Conservation (phyloP, 2,113 vertebrate species). For the Heloderma charlesbogerti region DNA sequence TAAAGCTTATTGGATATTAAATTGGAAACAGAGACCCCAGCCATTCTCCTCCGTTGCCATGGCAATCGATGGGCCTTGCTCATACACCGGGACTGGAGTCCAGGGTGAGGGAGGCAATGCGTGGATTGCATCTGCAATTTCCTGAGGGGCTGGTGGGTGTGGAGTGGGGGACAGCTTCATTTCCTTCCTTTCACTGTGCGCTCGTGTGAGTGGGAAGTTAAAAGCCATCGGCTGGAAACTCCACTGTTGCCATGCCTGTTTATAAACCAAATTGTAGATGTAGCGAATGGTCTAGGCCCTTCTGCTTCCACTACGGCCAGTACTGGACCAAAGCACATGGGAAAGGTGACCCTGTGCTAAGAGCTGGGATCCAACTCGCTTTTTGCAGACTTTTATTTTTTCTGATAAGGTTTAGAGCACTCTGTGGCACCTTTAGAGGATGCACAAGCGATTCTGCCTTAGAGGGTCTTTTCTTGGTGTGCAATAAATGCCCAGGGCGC, state of each 20-base stretch:
- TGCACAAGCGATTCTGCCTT: background rate
- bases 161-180: background rate
- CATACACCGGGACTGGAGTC: background rate
- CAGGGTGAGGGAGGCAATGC: background rate
- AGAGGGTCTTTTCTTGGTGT: background rate
- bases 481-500: background rate
- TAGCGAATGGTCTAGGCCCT: background rate
- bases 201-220: background rate
- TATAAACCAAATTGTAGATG: background rate
- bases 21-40: constrained; percentile 20
- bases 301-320: background rate
- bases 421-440: background rate
- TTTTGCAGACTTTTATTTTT: background rate
- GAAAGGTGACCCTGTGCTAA: background rate
- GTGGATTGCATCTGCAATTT: constrained; percentile 8
- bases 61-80: constrained; percentile 22
- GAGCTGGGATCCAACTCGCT: background rate
- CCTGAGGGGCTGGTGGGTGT: constrained; percentile 4
- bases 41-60: constrained; percentile 7
- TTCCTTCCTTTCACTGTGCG: background rate
- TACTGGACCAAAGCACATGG: background rate
- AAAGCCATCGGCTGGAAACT: background rate
- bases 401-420: background rate
- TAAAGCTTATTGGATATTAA: constrained; percentile 35
- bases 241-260: background rate